These are phyloP conservation scores for Teleogryllus occipitalis DNA, from an alignment of 1,140 invertebrate genomes.

Conservation along the genomic window DNA sequence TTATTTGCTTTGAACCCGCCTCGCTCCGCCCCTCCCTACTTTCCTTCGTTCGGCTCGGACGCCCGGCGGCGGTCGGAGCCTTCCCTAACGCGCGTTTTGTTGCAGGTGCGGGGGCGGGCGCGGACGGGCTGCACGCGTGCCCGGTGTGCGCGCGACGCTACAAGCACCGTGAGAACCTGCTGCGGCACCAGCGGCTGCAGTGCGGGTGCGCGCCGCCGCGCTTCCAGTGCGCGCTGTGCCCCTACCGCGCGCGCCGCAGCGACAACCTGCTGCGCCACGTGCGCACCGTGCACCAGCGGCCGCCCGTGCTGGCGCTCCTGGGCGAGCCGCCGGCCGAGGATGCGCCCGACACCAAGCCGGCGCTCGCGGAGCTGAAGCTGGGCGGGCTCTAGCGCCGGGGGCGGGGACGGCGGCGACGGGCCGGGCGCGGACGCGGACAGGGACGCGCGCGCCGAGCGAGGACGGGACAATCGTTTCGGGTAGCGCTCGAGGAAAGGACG, in stretches of 20 bases:
- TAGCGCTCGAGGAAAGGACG: too few species aligned
- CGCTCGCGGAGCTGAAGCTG: background rate
- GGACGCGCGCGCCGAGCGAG: too few species aligned
- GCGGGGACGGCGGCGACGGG: background rate
- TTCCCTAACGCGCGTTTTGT: background rate
- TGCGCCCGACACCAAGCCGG: background rate
- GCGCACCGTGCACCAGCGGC: background rate
- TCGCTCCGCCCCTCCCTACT: too few species aligned
- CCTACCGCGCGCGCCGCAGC: background rate
- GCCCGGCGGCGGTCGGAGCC: too few species aligned
- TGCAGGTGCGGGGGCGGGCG: background rate
- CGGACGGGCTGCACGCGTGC: constrained; percentile 1
- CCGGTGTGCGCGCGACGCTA: constrained; percentile 40
- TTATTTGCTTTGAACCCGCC: too few species aligned
- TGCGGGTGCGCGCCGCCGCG: background rate
- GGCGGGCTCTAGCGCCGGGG: background rate
- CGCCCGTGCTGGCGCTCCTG: background rate
- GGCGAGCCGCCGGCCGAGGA: background rate
- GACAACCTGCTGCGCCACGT: constrained; percentile 8
- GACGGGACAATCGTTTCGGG: too few species aligned
- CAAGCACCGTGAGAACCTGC: constrained; percentile 38
- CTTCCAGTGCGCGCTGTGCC: background rate
- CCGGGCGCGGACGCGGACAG: background rate
- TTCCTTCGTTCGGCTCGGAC: too few species aligned
- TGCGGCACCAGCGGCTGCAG: background rate